phyloP scores from a whole-genome alignment of 2,113 vertebrate genomes.

The Ameiurus melas region DNA sequence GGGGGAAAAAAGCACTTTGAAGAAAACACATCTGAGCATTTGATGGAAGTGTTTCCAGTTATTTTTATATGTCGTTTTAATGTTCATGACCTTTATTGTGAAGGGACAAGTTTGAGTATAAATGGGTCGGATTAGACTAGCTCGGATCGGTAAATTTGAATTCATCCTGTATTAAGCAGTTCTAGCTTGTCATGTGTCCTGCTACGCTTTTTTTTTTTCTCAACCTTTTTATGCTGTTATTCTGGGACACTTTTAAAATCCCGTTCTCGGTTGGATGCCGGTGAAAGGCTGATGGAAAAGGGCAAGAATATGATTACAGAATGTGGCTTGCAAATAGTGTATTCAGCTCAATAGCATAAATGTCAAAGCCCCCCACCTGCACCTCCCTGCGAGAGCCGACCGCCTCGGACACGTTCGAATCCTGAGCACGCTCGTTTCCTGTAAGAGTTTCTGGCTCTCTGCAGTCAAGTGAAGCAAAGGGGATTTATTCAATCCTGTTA shows the following conservation, averaged over 20 bases:
- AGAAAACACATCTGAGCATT: not conserved
- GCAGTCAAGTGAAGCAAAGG: conserved; percentile 68
- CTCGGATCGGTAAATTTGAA: not conserved
- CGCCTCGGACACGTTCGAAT: conserved; percentile 65
- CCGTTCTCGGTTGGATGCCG: conserved; percentile 23
- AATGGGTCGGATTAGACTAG: not conserved
- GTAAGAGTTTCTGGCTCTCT: conserved; percentile 58
- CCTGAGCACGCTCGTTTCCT: conserved; percentile 64
- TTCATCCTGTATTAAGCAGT: not conserved
- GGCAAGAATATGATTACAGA: conserved; percentile 35
- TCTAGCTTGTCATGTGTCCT: not conserved
- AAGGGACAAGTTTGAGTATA: not conserved
- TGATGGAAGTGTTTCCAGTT: not conserved
- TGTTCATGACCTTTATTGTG: not conserved
- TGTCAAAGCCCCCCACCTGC: conserved; percentile 34
- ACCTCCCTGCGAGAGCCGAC: conserved; percentile 52
- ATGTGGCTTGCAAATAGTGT: conserved; percentile 28
- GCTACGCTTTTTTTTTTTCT: not conserved
- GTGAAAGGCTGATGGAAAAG: conserved; percentile 15
- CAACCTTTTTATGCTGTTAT: not conserved
- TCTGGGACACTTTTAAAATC: not conserved
- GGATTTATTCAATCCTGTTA: conserved; percentile 68
- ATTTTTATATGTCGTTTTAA: not conserved
- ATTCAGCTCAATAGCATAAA: conserved; percentile 38
- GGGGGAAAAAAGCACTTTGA: conserved; percentile 11